Percentiles rank a stretch among this genome's conserved stretches.
Evolutionary conservation across 1,140 invertebrate species (phyloP).

Genomic region (Sminthurides bifidus): DNA sequence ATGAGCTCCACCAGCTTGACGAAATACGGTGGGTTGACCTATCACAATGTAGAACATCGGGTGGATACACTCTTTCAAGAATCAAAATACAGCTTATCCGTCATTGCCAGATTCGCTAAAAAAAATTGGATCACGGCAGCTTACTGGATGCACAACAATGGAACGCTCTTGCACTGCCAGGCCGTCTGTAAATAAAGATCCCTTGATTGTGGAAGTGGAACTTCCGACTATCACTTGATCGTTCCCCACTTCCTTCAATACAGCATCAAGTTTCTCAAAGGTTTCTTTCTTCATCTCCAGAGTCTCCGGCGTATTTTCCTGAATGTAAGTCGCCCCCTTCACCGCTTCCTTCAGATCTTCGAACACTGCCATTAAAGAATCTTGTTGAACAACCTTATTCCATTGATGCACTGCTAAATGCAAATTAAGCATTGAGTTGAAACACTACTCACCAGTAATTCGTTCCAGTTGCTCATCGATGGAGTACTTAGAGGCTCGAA

Average conservation of each 20-base stretch:
- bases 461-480: constrained; percentile 61
- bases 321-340: constrained; percentile 59
- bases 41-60: constrained; percentile 7
- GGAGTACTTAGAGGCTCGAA: constrained; percentile 51
- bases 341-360: constrained; percentile 51
- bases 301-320: constrained; percentile 87
- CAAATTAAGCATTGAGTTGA: too few relatives aligned
- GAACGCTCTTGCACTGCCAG: constrained; percentile 61
- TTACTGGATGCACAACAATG: constrained; percentile 76
- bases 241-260: constrained; percentile 43
- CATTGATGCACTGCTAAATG: neutral
- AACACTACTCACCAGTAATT: constrained; percentile 78
- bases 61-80: neutral
- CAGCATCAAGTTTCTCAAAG: constrained; percentile 57
- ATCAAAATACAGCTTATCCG: neutral
- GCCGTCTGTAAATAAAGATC: constrained; percentile 62
- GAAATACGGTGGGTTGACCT: constrained; percentile 92
- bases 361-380: constrained; percentile 42
- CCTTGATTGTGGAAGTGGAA: constrained; percentile 79
- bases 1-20: constrained; percentile 87
- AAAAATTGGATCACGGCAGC: neutral
- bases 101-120: neutral
- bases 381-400: neutral
- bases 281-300: constrained; percentile 72
- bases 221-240: constrained; percentile 67